Base-by-base conservation (phyloP, 2,888 invertebrate species). In the Acronicta psi region DNA sequence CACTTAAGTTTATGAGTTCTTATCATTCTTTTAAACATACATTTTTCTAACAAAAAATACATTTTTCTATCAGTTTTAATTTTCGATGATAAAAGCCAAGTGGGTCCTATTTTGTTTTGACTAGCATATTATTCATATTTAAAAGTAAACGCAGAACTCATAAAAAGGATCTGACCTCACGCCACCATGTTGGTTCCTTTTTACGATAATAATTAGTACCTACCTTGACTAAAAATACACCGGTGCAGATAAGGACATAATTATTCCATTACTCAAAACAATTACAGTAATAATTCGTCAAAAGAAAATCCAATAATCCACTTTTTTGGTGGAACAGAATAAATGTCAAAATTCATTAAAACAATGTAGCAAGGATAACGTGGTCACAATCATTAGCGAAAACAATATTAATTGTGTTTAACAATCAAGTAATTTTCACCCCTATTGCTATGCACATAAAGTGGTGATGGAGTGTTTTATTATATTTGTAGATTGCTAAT, bases 401-500 rank as follows among this genome's bases (percentile, higher is more conserved):
- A 59, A 71, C 61, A 31, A 61, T 51, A 38, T 29, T 29, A 43
- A n/a, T 9, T 50, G 6, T 17, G 0, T 11, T 3, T 0, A 9
- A 0, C 14, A 9, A 13, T 37, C 31, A 47, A 38, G 20, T 9
- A 3, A 59, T 29, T 45, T 49, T 59, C 20, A 18, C 16, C 57
- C 31, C 11, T 75, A 57, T 37, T 2, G 0, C 10, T 5, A 0
- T 37, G 0, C 0, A 0, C 0, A 31, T 59, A 63, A 45, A 36
- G 61, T 43, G 8, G 18, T 59, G 3, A 14, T 23, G 8, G 34
- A 41, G 16, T 14, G 57, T 43, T 43, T 25, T 11, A 18, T 53
- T 53, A 40, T 41, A 38, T 63, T 69, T 62, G 68, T 46, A 61
- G 38, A 45, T 53, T 45, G 52, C 66, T 83, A 84, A 83, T 82